These are phyloP conservation scores for Atethmia centrago DNA, from an alignment of 2,888 invertebrate genomes.

Conservation along the genomic window DNA sequence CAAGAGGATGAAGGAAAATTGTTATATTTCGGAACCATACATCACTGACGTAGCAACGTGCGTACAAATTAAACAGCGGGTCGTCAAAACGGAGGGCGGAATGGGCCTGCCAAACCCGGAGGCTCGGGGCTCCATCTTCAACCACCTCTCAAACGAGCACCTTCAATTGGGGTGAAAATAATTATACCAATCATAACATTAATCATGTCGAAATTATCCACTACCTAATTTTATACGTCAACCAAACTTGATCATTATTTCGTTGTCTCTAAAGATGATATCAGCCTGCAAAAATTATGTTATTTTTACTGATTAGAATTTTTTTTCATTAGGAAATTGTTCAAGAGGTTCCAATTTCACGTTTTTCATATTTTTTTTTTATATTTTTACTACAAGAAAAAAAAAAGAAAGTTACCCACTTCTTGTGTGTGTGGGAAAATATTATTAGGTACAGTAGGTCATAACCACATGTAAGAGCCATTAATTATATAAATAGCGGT, in stretches of 20 bases:
- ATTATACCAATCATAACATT: constrained; percentile 63
- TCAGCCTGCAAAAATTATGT: constrained; percentile 25
- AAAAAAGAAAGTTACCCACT: background rate
- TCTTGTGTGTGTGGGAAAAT: constrained; percentile 12
- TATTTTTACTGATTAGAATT: constrained; percentile 37
- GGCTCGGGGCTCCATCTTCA: constrained; percentile 25
- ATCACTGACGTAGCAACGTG: constrained; percentile 50
- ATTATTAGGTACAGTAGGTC: constrained; percentile 11
- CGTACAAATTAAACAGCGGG: constrained; percentile 58
- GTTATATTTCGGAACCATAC: constrained; percentile 53
- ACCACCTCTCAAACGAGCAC: constrained; percentile 47
- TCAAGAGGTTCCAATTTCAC: constrained; percentile 25
- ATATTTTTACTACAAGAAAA: background rate
- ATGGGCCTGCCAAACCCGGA: constrained; percentile 17
- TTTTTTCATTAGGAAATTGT: constrained; percentile 33
- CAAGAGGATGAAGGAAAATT: constrained; percentile 32
- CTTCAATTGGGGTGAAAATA: constrained; percentile 63
- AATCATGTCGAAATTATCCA: constrained; percentile 58
- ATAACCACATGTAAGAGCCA: constrained; percentile 10
- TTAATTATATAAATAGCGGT: constrained; percentile 46
- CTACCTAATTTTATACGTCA: constrained; percentile 35
- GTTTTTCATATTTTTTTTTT: background rate
- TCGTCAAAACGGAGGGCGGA: constrained; percentile 40
- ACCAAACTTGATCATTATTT: constrained; percentile 44
- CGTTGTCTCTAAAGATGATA: constrained; percentile 37